A percentile compares a stretch with the other conserved stretches of the same genome.
Evolutionary conservation across 1,140 invertebrate species (phyloP).

Genomic region (Laupala kohalensis): DNA sequence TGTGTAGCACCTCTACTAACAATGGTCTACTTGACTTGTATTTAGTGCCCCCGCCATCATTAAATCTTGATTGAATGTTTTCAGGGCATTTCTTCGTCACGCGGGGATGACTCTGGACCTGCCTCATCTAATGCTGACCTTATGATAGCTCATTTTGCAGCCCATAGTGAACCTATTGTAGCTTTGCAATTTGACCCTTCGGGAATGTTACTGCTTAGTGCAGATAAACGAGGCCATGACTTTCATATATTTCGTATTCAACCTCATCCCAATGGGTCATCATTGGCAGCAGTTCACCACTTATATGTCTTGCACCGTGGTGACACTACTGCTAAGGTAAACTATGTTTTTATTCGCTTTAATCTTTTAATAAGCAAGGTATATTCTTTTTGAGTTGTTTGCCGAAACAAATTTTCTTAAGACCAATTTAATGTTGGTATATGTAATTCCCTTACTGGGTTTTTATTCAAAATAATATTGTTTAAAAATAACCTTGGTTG

Average conservation of each 20-base stretch:
- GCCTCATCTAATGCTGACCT: conserved; percentile 33
- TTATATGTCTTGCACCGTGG: conserved; percentile 87
- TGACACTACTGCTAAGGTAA: conserved; percentile 66
- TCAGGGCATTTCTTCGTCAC: conserved; percentile 1
- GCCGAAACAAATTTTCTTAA: too few relatives aligned
- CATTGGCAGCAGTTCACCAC: conserved; percentile 85
- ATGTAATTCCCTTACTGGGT: too few relatives aligned
- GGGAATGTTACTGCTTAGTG: conserved; percentile 81
- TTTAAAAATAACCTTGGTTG: too few relatives aligned
- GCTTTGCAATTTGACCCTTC: conserved; percentile 85
- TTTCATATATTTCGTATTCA: conserved; percentile 93
- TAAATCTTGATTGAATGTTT: too few relatives aligned
- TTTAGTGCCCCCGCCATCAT: too few relatives aligned
- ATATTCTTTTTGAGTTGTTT: too few relatives aligned
- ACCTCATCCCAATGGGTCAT: conserved; percentile 78
- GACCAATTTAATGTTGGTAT: too few relatives aligned
- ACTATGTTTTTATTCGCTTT: neutral
- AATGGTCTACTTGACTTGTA: too few relatives aligned
- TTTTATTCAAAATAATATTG: too few relatives aligned
- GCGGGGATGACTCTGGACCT: neutral
- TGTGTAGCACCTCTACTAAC: too few relatives aligned
- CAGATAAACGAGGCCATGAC: conserved; percentile 85
- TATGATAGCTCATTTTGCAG: conserved; percentile 86
- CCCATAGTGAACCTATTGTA: conserved; percentile 82
- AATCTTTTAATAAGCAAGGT: too few relatives aligned